Evolutionary conservation across 2,797 vertebrate species (phyloP).

Genomic region (Arctocebus calabarensis): DNA sequence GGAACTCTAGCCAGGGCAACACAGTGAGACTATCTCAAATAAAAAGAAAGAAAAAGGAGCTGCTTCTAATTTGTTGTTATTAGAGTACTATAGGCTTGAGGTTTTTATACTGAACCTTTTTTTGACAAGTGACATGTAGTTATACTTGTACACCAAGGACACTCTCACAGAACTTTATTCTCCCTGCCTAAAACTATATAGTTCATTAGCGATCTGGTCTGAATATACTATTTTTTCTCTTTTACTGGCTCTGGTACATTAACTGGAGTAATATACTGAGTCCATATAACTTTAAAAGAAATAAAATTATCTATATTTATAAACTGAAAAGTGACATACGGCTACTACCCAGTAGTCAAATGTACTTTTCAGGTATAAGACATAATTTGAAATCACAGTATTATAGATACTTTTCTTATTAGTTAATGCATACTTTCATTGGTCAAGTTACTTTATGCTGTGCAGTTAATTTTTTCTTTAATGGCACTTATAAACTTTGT

Average conservation of each 20-base stretch:
- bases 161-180: background rate
- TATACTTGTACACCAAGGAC: background rate
- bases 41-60: background rate
- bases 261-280: background rate
- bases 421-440: conserved; percentile 29
- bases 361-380: background rate
- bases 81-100: background rate
- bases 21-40: too few relatives aligned
- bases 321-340: conserved; percentile 75
- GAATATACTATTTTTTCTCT: background rate
- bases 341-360: conserved; percentile 65
- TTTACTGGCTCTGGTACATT: background rate
- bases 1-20: too few relatives aligned
- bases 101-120: background rate
- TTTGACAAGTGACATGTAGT: background rate
- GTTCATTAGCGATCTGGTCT: background rate
- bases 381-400: background rate
- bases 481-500: conserved; percentile 37
- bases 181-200: background rate
- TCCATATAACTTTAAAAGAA: background rate
- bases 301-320: conserved; percentile 76
- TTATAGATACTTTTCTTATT: conserved; percentile 33
- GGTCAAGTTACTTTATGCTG: conserved; percentile 35
- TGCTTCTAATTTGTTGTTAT: conserved; percentile 33
- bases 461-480: conserved; percentile 31